These are phyloP conservation scores for Caenorhabditis imperialis DNA, from an alignment of 2,888 invertebrate species.

Conservation along the genomic window DNA sequence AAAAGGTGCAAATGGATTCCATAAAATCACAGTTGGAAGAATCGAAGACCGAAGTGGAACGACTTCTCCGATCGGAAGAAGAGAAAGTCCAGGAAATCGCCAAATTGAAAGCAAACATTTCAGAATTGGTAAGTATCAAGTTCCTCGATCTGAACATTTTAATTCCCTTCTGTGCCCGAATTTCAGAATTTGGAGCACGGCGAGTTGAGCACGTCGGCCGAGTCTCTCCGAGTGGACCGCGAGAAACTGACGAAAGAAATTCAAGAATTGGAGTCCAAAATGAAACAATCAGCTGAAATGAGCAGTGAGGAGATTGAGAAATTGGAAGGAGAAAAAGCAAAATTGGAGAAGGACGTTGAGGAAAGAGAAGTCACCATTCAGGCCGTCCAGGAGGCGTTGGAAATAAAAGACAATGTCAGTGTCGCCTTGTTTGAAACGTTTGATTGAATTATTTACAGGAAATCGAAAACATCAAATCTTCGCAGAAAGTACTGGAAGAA, in stretches of 20 bases:
- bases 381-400: slow-evolving; percentile 30
- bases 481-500: slow-evolving; percentile 19
- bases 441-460: slow-evolving; percentile 12
- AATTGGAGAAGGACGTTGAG: slow-evolving; percentile 23
- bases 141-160: background rate
- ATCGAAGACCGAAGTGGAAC: slow-evolving; percentile 26
- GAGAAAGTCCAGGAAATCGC: slow-evolving; percentile 28
- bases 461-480: slow-evolving; percentile 29
- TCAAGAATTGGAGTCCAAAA: slow-evolving; percentile 18
- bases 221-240: slow-evolving; percentile 10
- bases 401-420: slow-evolving; percentile 29
- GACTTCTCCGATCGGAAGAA: slow-evolving; percentile 11
- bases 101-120: slow-evolving; percentile 3
- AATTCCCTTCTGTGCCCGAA: background rate
- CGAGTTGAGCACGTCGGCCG: slow-evolving; percentile 6
- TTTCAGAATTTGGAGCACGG: slow-evolving; percentile 34
- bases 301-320: slow-evolving; percentile 20
- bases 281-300: slow-evolving; percentile 22
- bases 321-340: slow-evolving; percentile 30
- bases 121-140: slow-evolving; percentile 16
- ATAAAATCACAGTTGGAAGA: slow-evolving; percentile 28
- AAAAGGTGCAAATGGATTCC: slow-evolving; percentile 22
- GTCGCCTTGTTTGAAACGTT: background rate
- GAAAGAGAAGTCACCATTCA: slow-evolving; percentile 33
- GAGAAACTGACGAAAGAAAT: slow-evolving; percentile 23